These are phyloP conservation scores for Dyspetes luteomarginatus DNA, from an alignment of 2,888 invertebrate species.

Conservation along the genomic window DNA sequence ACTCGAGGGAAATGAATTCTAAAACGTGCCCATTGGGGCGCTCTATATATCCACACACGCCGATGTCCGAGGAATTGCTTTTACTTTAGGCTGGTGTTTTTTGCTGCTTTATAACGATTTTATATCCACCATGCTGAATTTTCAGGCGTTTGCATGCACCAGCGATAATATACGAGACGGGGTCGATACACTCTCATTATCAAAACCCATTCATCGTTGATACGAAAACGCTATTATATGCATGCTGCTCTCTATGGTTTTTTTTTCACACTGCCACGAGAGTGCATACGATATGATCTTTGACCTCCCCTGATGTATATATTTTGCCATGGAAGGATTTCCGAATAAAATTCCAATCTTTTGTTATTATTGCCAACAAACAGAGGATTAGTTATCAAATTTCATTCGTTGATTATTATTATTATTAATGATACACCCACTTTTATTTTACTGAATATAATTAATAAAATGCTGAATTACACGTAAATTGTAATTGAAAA, in stretches of 20 bases:
- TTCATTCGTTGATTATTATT: not conserved
- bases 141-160: slow-evolving; percentile 45
- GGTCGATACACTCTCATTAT: slow-evolving; percentile 58
- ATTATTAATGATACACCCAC: not conserved
- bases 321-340: not conserved
- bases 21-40: slow-evolving; percentile 58
- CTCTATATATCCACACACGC: not conserved
- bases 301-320: not conserved
- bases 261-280: slow-evolving; percentile 23
- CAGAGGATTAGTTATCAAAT: slow-evolving; percentile 8
- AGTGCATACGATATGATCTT: slow-evolving; percentile 29
- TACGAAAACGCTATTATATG: slow-evolving; percentile 16
- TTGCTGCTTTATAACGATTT: slow-evolving; percentile 62
- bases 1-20: slow-evolving; percentile 60
- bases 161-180: slow-evolving; percentile 50
- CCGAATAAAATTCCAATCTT: slow-evolving; percentile 29
- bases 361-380: not conserved
- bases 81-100: slow-evolving; percentile 24
- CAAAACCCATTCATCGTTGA: slow-evolving; percentile 51
- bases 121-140: slow-evolving; percentile 55
- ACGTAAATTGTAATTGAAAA: not conserved
- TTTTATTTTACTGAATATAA: not conserved
- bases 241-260: not conserved
- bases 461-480: not conserved
- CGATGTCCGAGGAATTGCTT: slow-evolving; percentile 51